phyloP scores from a whole-genome alignment of 2,797 vertebrate species.

The Mus spretus region DNA sequence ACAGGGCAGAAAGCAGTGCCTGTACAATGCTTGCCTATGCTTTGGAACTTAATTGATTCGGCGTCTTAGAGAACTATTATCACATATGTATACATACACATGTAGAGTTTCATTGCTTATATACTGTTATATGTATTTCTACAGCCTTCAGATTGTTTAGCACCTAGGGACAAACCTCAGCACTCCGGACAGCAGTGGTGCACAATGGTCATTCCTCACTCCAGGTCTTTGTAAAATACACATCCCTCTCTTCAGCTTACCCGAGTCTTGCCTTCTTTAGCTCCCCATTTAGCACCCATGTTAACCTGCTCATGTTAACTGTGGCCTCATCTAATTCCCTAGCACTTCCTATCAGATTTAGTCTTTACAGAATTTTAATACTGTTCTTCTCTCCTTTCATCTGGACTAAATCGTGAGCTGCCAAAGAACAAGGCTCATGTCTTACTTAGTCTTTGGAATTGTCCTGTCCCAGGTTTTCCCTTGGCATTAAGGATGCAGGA shows the following conservation, averaged over 20 bases:
- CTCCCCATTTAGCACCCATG: not conserved
- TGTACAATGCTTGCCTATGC: not conserved
- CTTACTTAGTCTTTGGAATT: conserved; percentile 35
- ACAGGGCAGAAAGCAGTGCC: not conserved
- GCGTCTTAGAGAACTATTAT: not conserved
- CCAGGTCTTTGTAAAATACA: not conserved
- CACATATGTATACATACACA: not conserved
- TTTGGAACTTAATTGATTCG: not conserved
- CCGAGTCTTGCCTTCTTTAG: not conserved
- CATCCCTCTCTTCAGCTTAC: not conserved
- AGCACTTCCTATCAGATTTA: not conserved
- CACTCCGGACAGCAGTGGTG: not conserved
- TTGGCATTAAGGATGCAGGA: conserved; percentile 62
- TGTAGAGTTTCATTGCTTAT: not conserved
- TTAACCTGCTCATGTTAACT: not conserved
- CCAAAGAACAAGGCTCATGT: not conserved
- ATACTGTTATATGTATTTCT: not conserved
- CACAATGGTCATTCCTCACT: not conserved
- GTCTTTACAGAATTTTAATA: conserved; percentile 14
- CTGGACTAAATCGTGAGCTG: conserved; percentile 21
- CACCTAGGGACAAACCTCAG: not conserved
- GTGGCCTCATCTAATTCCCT: not conserved
- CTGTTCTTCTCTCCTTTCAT: not conserved
- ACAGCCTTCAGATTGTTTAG: not conserved
- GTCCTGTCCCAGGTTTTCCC: conserved; percentile 4